Evolutionary conservation across 2,888 invertebrate species (phyloP).

Genomic region (Ditylenchus weischeri): DNA sequence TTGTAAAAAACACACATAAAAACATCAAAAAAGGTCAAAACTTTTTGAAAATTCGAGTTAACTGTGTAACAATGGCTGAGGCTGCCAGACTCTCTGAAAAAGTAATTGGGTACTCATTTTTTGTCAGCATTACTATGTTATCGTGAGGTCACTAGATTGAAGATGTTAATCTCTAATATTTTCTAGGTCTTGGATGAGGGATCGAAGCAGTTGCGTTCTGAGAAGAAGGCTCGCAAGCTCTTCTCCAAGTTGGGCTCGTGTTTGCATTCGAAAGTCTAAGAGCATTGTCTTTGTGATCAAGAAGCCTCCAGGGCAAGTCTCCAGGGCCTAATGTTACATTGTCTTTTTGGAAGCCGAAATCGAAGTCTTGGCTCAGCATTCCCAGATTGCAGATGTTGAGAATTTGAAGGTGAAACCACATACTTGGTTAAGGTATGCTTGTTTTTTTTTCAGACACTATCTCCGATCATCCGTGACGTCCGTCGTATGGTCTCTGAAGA

Average conservation of each 20-base stretch:
- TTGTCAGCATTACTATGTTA: no score
- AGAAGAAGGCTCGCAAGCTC: constrained; percentile 97
- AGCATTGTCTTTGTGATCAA: constrained; percentile 98
- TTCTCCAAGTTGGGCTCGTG: constrained; percentile 96
- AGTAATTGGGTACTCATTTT: constrained; percentile 26
- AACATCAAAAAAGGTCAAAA: no score
- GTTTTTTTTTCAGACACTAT: constrained; percentile 70
- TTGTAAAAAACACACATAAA: no score
- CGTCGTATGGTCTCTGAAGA: constrained; percentile 47
- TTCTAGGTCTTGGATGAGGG: constrained; percentile 47
- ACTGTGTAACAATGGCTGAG: constrained; percentile 50
- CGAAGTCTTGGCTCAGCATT: constrained; percentile 95
- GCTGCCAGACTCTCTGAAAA: constrained; percentile 54
- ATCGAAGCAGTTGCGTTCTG: constrained; percentile 90
- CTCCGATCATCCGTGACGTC: constrained; percentile 33
- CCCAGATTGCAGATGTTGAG: constrained; percentile 86
- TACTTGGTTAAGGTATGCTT: no score
- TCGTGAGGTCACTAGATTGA: neutral
- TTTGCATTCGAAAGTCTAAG: constrained; percentile 95
- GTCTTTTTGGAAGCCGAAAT: constrained; percentile 99
- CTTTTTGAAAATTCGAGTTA: no score
- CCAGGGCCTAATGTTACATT: constrained; percentile 97
- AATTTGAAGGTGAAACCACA: constrained; percentile 77
- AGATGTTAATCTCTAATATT: neutral
- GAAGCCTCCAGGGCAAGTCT: constrained; percentile 91